Conservation (phyloP, 2,797 vertebrate species). For the Psittacula echo region DNA sequence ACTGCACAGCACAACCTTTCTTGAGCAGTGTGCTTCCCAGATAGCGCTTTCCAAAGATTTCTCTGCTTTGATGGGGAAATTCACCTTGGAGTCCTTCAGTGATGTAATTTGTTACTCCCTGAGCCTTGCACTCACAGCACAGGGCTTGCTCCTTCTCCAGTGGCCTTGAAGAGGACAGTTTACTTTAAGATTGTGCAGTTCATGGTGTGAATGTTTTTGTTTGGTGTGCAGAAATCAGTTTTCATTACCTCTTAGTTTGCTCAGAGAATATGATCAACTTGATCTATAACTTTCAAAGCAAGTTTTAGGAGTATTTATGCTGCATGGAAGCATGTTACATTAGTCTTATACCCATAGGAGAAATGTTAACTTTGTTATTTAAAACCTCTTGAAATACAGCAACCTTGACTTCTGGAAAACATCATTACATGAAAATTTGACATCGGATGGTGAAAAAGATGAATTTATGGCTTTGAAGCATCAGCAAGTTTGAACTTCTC, state of each 20-base stretch:
- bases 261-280: neutral
- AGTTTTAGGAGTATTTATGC: neutral
- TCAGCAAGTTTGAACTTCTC: neutral
- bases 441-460: neutral
- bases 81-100: neutral
- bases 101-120: neutral
- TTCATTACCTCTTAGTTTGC: neutral
- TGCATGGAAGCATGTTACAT: neutral
- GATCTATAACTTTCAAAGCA: neutral
- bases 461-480: neutral
- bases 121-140: neutral
- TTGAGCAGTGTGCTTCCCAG: neutral
- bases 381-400: neutral
- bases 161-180: neutral
- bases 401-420: neutral
- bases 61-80: neutral
- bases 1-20: neutral
- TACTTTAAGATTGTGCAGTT: rapidly evolving
- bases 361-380: neutral
- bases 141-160: neutral
- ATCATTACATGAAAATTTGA: neutral
- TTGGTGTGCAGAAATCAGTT: neutral
- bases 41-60: neutral
- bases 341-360: neutral
- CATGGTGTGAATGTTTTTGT: neutral